Evolutionary conservation across 1,140 invertebrate genomes (phyloP).

Genomic region (Drosophila kohkoa): DNA sequence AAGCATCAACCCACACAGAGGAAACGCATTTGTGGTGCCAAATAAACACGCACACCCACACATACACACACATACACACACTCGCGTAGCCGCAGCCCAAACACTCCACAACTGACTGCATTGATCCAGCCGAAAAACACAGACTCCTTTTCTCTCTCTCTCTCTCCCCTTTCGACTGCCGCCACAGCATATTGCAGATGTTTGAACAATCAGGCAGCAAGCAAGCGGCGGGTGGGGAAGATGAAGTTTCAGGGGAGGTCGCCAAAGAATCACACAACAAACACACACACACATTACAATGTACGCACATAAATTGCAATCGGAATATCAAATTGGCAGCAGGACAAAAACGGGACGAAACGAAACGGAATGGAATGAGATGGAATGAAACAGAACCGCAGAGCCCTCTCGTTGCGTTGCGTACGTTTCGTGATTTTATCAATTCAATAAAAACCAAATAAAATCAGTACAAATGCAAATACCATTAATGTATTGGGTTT

Average conservation of each 20-base stretch:
- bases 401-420: slow-evolving; percentile 44
- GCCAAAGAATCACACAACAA: slow-evolving; percentile 74
- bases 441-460: slow-evolving; percentile 85
- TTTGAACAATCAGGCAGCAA: slow-evolving; percentile 62
- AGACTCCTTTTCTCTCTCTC: slow-evolving; percentile 39
- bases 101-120: slow-evolving; percentile 58
- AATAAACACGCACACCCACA: slow-evolving; percentile 67
- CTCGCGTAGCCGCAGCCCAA: slow-evolving; percentile 4
- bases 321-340: slow-evolving; percentile 82
- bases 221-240: neutral
- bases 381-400: slow-evolving; percentile 43
- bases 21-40: slow-evolving; percentile 81
- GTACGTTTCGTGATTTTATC: slow-evolving; percentile 75
- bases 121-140: slow-evolving; percentile 59
- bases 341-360: slow-evolving; percentile 52
- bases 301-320: slow-evolving; percentile 78
- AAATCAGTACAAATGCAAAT: slow-evolving; percentile 84
- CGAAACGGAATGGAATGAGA: slow-evolving; percentile 50
- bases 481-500: slow-evolving; percentile 84
- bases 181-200: slow-evolving; percentile 80
- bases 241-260: neutral
- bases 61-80: slow-evolving; percentile 6
- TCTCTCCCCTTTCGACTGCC: neutral
- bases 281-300: slow-evolving; percentile 34
- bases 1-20: slow-evolving; percentile 41